Evolutionary conservation across 2,888 invertebrate genomes (phyloP).

Genomic region (Lepas anatifera): DNA sequence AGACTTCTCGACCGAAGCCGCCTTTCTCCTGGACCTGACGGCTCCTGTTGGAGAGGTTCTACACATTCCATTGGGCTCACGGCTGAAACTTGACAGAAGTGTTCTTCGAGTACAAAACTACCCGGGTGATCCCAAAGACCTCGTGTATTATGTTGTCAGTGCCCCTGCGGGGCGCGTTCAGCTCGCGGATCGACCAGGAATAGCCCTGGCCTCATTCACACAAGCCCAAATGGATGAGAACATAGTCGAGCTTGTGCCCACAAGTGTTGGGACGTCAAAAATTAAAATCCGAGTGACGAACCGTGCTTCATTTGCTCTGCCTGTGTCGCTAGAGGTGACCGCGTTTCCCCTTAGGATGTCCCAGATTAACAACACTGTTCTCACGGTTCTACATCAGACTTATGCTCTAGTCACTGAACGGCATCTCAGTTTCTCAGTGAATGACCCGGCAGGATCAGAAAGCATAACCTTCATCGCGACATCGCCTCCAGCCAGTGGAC

Average conservation of each 20-base stretch:
- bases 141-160: slow-evolving; percentile 39
- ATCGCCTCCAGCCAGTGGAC: slow-evolving; percentile 61
- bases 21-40: too few species aligned
- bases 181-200: slow-evolving; percentile 54
- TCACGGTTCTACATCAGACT: slow-evolving; percentile 40
- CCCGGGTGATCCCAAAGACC: neutral
- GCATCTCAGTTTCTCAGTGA: slow-evolving; percentile 80
- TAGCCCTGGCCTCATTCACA: slow-evolving; percentile 64
- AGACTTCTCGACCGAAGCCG: too few species aligned
- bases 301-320: too few species aligned
- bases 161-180: slow-evolving; percentile 48
- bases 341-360: slow-evolving; percentile 64
- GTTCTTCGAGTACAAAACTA: neutral
- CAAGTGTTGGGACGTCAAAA: too few species aligned
- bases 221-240: slow-evolving; percentile 74
- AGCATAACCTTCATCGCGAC: slow-evolving; percentile 48
- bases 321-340: slow-evolving; percentile 58
- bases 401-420: slow-evolving; percentile 58
- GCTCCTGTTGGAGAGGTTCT: too few species aligned
- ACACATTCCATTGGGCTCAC: neutral
- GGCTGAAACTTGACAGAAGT: neutral
- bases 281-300: too few species aligned
- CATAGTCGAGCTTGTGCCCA: slow-evolving; percentile 57
- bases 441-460: slow-evolving; percentile 71
- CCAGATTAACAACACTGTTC: slow-evolving; percentile 59